Evolutionary conservation across 2,797 vertebrate species (phyloP).

Genomic region (Peromyscus attwateri): DNA sequence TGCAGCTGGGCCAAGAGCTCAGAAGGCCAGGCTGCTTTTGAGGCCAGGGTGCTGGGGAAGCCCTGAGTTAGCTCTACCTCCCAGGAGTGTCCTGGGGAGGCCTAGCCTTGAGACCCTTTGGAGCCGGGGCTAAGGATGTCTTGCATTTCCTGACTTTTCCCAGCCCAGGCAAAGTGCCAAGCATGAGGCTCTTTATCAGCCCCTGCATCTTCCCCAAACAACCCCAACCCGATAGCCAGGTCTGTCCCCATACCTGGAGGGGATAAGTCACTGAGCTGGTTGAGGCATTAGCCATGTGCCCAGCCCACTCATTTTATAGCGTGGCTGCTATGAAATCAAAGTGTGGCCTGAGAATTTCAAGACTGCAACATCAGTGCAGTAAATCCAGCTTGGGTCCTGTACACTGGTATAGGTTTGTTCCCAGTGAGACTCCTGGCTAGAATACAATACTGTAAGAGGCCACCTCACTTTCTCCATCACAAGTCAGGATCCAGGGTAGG

Average conservation of each 20-base stretch:
- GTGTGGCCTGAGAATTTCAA: neutral
- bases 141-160: neutral
- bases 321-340: rapidly evolving
- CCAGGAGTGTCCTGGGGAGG: neutral
- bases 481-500: neutral
- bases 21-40: neutral
- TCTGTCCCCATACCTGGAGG: neutral
- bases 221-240: neutral
- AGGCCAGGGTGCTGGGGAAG: rapidly evolving
- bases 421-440: neutral
- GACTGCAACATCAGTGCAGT: neutral
- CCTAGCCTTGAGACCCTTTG: neutral
- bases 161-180: neutral
- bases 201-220: neutral
- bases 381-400: neutral
- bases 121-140: neutral
- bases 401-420: neutral
- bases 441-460: neutral
- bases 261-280: neutral
- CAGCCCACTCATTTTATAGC: neutral
- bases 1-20: neutral
- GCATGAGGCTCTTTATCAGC: neutral
- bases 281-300: neutral
- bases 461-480: neutral
- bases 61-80: neutral